These are phyloP conservation scores for Keiferia lycopersicella DNA, from an alignment of 2,888 invertebrate species.

Conservation along the genomic window DNA sequence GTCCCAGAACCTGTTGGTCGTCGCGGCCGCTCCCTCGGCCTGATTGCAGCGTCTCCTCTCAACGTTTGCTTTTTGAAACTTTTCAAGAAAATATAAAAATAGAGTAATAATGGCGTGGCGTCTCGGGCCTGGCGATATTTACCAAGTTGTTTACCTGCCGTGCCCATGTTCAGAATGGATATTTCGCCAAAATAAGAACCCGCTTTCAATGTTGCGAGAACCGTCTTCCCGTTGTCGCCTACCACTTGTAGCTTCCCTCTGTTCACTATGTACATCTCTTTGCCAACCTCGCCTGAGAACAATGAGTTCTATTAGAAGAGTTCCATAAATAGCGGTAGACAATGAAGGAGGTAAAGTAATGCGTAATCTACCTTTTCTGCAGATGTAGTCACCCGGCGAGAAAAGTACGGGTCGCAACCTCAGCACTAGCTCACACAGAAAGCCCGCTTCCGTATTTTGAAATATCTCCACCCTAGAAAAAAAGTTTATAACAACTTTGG, in stretches of 20 bases:
- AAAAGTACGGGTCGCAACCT: conserved; percentile 97
- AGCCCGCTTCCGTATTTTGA: conserved; percentile 99
- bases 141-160: conserved; percentile 98
- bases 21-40: conserved; percentile 79
- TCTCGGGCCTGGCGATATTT: conserved; percentile 88
- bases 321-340: background rate
- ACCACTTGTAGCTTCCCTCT: conserved; percentile 97
- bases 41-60: conserved; percentile 80
- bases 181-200: conserved; percentile 99
- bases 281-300: conserved; percentile 96
- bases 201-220: conserved; percentile 97
- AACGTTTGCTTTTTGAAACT: conserved; percentile 76
- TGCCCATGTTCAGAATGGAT: conserved; percentile 99
- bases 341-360: background rate
- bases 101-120: conserved; percentile 80
- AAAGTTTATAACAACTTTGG: background rate
- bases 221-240: conserved; percentile 96
- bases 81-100: conserved; percentile 65
- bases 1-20: conserved; percentile 77
- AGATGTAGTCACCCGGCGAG: conserved; percentile 99
- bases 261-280: conserved; percentile 99
- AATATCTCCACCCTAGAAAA: conserved; percentile 94
- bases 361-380: conserved; percentile 92
- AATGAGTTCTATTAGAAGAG: conserved; percentile 27
- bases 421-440: conserved; percentile 97